Evolutionary conservation across 2,797 vertebrate species (phyloP), one percentile per base, ranked within the genome.

Genomic region (Lacerta agilis): DNA sequence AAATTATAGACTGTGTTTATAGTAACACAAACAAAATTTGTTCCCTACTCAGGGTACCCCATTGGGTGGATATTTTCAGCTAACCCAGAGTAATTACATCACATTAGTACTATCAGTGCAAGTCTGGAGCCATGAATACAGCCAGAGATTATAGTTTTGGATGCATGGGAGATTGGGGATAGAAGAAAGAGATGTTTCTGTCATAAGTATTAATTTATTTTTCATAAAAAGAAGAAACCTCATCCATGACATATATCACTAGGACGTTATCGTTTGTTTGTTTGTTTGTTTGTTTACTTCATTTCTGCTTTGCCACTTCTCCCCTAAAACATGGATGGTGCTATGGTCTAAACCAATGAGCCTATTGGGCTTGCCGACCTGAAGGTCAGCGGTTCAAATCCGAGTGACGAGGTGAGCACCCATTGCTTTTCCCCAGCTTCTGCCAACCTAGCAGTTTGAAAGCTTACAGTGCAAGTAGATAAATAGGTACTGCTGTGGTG

Each of bases 1-100:
- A 85, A 79, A 85, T 80, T 88, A 79, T 49, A 66, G 67, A 66
- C 27, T 41, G 17, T 66, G 43, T 49, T 64, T 33, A 67, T 77
- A 66, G 55, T n/a, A 85, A 36, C 11, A 33, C 4, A 45, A 88
- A 88, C 69, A 84, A 36, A 84, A 49, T 49, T 20, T 86, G 36
- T 36, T 43, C 78, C 85, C 69, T 1, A 23, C 33, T 23, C 49
- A 73, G 33, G 77, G 66, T 85, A 69, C 29, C 69, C n/a, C 66
- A 49, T 29, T 2, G 55, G 27, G 38, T 79, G 17, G 29, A 13
- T 80, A 85, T 79, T 79, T 88, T 13, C 69, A 41, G 67, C 29
- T 64, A 85, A 18, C 8, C 10, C n/a, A 6, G 15, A 85, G 6
- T 84, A 84, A 64, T 88, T 36, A 79, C 69, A 79, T 79, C 55